Percentiles rank a stretch among this genome's conserved stretches.
Conservation (phyloP, 2,113 vertebrate species). For the Labrus mixtus region DNA sequence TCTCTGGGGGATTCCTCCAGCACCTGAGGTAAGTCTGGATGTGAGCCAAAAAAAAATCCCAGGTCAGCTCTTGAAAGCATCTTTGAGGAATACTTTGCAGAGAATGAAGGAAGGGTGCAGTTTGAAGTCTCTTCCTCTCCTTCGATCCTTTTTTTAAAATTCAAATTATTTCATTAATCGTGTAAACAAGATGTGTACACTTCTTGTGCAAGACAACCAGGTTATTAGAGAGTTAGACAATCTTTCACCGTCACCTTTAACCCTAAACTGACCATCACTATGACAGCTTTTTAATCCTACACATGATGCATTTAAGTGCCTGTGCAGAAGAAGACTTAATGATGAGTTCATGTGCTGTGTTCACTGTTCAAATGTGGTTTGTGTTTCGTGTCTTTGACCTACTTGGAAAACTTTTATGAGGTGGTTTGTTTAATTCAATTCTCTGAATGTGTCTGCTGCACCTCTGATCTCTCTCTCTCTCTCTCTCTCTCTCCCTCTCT, state of each 20-base stretch:
- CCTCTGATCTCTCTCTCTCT: constrained; percentile 30
- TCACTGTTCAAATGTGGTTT: neutral
- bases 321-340: neutral
- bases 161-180: neutral
- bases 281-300: neutral
- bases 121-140: neutral
- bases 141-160: neutral
- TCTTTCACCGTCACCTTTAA: neutral
- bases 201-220: neutral
- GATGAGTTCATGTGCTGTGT: neutral
- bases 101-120: neutral
- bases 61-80: constrained; percentile 26
- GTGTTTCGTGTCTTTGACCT: constrained; percentile 30
- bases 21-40: constrained; percentile 29
- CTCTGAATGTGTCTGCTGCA: constrained; percentile 18
- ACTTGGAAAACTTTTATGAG: constrained; percentile 64
- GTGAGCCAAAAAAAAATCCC: constrained; percentile 11
- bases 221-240: too few relatives aligned
- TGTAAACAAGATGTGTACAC: neutral
- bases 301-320: neutral
- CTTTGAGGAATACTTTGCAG: constrained; percentile 11
- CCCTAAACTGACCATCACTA: neutral
- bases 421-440: constrained; percentile 33
- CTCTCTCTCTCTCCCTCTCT: constrained; percentile 16
- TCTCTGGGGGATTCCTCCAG: constrained; percentile 17